Evolutionary conservation across 1,140 invertebrate genomes (phyloP).

Genomic region (Papilio helenus): DNA sequence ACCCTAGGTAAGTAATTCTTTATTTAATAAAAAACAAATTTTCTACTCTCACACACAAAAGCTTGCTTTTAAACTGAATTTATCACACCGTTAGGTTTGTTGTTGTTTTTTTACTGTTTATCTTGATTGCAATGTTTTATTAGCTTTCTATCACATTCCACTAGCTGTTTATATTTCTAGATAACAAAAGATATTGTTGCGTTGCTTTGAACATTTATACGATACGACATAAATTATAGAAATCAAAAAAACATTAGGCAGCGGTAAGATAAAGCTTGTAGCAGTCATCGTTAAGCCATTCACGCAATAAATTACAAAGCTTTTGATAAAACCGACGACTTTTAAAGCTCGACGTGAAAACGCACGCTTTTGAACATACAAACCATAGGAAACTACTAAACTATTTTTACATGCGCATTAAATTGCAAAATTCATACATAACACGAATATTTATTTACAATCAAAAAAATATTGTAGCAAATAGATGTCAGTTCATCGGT

Average conservation of each 20-base stretch:
- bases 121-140: conserved; percentile 39
- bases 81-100: conserved; percentile 6
- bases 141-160: conserved; percentile 27
- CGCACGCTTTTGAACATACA: conserved; percentile 16
- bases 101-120: conserved; percentile 14
- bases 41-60: conserved; percentile 2
- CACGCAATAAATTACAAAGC: conserved; percentile 41
- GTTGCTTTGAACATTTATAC: conserved; percentile 13
- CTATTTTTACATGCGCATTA: conserved; percentile 18
- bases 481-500: conserved; percentile 65
- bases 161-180: conserved; percentile 31
- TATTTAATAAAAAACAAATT: neutral
- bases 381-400: conserved; percentile 4
- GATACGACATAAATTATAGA: conserved; percentile 30
- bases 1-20: conserved; percentile 77
- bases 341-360: conserved; percentile 37
- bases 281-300: conserved; percentile 39
- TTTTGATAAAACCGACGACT: conserved; percentile 41
- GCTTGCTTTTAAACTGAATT: conserved; percentile 10
- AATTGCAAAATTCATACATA: conserved; percentile 45
- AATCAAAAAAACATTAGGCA: conserved; percentile 38
- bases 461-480: conserved; percentile 46
- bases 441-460: neutral
- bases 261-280: conserved; percentile 39
- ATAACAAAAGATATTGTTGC: conserved; percentile 26